Evolutionary conservation across 2,797 vertebrate genomes (phyloP).

Genomic region (Manis javanica): DNA sequence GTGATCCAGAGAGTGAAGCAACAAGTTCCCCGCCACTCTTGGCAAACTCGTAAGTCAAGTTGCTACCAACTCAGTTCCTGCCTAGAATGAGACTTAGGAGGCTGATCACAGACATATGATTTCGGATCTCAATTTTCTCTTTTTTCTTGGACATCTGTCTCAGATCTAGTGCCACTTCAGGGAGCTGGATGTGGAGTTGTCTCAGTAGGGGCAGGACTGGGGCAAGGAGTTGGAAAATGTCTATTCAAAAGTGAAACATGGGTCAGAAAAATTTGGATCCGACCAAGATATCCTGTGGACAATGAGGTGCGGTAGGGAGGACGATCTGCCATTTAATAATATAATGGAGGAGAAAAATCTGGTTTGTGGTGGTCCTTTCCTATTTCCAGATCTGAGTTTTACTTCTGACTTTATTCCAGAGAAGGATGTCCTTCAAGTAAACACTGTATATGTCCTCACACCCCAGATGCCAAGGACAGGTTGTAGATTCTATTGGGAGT

Average conservation of each 20-base stretch:
- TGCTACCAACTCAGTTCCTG: background rate
- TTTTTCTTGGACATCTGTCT: conserved; percentile 30
- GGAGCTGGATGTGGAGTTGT: background rate
- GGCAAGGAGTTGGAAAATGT: background rate
- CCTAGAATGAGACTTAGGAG: background rate
- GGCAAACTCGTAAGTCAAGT: background rate
- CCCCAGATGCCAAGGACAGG: background rate
- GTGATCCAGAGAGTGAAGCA: background rate
- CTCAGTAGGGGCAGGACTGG: background rate
- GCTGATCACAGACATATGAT: background rate
- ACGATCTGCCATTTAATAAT: background rate
- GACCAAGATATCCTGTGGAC: background rate
- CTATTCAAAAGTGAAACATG: conserved; percentile 15
- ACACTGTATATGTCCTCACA: background rate
- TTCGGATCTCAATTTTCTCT: background rate
- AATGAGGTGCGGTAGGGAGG: background rate
- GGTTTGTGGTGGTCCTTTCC: background rate
- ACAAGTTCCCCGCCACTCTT: background rate
- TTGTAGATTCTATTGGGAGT: background rate
- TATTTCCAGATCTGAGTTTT: conserved; percentile 6
- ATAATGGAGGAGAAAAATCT: background rate
- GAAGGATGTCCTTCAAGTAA: background rate
- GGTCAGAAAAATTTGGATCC: conserved; percentile 15
- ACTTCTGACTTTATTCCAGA: conserved; percentile 51
- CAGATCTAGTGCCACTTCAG: background rate